Percentiles rank a stretch among this genome's conserved stretches.
Conservation (phyloP, 2,888 invertebrate genomes). For the Phragmatobia fuliginosa region DNA sequence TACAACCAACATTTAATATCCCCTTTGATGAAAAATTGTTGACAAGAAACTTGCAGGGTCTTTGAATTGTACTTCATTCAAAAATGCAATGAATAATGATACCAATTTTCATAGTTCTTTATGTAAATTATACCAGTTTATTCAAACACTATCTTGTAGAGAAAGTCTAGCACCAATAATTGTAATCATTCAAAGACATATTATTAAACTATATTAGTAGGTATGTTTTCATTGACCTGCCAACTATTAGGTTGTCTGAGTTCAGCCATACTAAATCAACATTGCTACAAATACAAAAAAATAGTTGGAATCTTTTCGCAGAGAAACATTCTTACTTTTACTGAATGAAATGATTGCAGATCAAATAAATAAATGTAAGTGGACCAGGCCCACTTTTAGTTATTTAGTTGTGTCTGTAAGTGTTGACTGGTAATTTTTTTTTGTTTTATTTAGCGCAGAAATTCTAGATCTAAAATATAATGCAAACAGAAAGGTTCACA, state of each 20-base stretch:
- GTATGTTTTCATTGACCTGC: neutral
- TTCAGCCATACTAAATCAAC: constrained; percentile 1
- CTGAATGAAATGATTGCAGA: neutral
- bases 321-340: neutral
- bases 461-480: neutral
- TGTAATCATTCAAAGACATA: neutral
- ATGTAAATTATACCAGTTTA: neutral
- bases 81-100: neutral
- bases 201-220: neutral
- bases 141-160: neutral
- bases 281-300: neutral
- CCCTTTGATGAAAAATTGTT: neutral
- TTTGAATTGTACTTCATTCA: neutral
- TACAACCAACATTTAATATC: neutral
- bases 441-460: neutral
- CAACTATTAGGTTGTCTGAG: neutral
- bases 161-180: neutral
- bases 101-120: neutral
- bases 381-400: neutral
- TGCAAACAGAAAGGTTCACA: neutral
- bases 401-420: neutral
- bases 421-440: neutral
- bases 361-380: neutral
- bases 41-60: neutral
- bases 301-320: neutral